Evolutionary conservation across 2,888 invertebrate genomes (phyloP), one percentile per base, ranked within the genome.

Genomic region (Tenodera sinensis): DNA sequence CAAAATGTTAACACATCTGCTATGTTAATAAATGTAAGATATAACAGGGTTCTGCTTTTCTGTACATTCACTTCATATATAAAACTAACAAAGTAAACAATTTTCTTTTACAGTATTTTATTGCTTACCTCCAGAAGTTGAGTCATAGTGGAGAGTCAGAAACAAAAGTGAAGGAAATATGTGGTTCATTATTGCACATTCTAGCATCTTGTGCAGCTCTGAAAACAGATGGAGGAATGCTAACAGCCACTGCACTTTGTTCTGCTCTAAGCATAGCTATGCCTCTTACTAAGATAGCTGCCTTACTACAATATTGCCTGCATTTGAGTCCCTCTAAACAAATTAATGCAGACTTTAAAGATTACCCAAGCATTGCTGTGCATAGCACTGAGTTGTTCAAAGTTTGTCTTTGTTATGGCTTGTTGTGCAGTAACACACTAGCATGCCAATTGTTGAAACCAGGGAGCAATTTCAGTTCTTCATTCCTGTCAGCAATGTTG

Each of bases 231-330:
- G 83, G 54, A 12, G 88, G 89, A 89, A 82, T 90, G 88, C 83
- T 90, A n/a, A 81, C 85, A 27, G 88, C 89, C 12, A 89, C 89
- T 83, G 89, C 90, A 20, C 85, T 90, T 27, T 90, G 88, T 47
- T 47, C 88, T 27, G 81, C 28, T 47, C 28, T 71, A 81, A n/a
- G 88, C n/a, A 71, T 89, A 14, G 42, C 88, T 8, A 1, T 83
- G 28, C 12, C 84, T 81, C 83, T 82, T 25, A 27, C 54, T 25
- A 28, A 85, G 2, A 87, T 20, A 27, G 85, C 8, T 71, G 7
- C 27, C 25, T 27, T n/a, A 42, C 85, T 85, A 28, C 14, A 25
- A 27, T 1, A 3, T 54, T 85, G 34, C 54, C 2, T 85, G 47
- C 27, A 28, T 7, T 27, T 85, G 34, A 42, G 15, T 15, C 7